Conservation (phyloP, 2,113 vertebrate species). For the Mormyrus lacerda region DNA sequence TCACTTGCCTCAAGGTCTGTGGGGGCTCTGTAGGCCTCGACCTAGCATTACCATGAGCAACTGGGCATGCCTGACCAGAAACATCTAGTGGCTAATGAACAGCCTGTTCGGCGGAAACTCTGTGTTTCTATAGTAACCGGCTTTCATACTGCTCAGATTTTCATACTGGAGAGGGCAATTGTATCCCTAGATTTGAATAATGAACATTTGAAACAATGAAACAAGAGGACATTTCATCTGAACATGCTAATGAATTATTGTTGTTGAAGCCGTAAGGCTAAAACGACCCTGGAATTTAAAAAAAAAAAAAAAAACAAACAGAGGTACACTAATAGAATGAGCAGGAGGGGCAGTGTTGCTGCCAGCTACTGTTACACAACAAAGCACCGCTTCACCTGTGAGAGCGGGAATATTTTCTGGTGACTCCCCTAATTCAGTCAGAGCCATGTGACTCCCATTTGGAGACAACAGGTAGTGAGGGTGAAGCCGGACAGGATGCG, state of each 20-base stretch:
- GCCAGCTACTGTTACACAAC: not conserved
- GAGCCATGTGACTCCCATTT: not conserved
- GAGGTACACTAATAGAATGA: not conserved
- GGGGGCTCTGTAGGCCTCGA: not conserved
- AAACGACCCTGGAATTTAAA: not conserved
- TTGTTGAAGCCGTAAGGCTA: not conserved
- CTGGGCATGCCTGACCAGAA: not conserved
- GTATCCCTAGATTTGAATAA: slow-evolving; percentile 6
- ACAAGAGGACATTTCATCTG: not conserved
- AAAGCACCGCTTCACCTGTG: not conserved
- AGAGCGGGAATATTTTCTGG: not conserved
- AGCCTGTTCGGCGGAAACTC: not conserved
- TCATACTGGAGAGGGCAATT: slow-evolving; percentile 2
- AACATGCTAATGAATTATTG: not conserved
- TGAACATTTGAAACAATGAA: not conserved
- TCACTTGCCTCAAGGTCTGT: not conserved
- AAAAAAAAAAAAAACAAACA: not conserved
- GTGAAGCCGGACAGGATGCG: not conserved
- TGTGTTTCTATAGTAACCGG: slow-evolving; percentile 11
- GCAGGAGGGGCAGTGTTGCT: not conserved
- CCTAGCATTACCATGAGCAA: not conserved
- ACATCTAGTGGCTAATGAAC: not conserved
- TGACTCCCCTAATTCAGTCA: not conserved
- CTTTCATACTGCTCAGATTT: slow-evolving; percentile 1
- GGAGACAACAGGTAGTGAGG: not conserved